A percentile compares a stretch with the other conserved stretches of the same genome.
Evolutionary conservation across 2,797 vertebrate genomes (phyloP).

Genomic region (Squalus acanthias): DNA sequence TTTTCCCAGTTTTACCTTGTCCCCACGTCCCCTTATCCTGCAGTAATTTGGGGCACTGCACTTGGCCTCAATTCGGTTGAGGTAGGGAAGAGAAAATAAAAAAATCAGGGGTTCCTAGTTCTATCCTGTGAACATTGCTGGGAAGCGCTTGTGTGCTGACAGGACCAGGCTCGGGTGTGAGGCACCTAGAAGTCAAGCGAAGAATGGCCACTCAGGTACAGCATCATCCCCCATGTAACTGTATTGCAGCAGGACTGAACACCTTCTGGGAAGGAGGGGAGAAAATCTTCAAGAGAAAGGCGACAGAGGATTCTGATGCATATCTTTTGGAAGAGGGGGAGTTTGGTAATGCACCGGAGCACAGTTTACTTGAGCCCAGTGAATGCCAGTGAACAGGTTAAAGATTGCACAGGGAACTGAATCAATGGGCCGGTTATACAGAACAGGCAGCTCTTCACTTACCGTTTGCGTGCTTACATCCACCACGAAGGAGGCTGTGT

Average conservation of each 20-base stretch:
- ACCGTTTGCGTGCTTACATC: slow-evolving; percentile 82
- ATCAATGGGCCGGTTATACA: background rate
- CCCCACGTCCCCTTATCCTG: too few species aligned
- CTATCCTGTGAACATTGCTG: background rate
- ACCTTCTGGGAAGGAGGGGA: too few species aligned
- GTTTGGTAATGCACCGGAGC: background rate
- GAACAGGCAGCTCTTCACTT: slow-evolving; percentile 42
- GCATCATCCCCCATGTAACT: background rate
- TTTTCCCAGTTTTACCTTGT: too few species aligned
- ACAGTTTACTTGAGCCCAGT: background rate
- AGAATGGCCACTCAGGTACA: background rate
- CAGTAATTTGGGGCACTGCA: too few species aligned
- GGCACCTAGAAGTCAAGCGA: background rate
- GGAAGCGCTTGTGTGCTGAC: background rate
- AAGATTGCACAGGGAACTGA: background rate
- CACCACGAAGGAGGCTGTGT: slow-evolving; percentile 73
- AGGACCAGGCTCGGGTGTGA: background rate
- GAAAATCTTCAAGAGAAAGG: background rate
- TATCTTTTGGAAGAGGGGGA: background rate
- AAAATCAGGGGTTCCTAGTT: too few species aligned
- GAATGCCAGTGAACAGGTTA: background rate
- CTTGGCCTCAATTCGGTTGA: too few species aligned
- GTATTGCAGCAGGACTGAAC: background rate
- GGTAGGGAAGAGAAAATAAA: too few species aligned
- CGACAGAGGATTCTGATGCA: background rate